phyloP scores from a whole-genome alignment of 2,888 invertebrate genomes.

The Trissoscelio sp. region DNA sequence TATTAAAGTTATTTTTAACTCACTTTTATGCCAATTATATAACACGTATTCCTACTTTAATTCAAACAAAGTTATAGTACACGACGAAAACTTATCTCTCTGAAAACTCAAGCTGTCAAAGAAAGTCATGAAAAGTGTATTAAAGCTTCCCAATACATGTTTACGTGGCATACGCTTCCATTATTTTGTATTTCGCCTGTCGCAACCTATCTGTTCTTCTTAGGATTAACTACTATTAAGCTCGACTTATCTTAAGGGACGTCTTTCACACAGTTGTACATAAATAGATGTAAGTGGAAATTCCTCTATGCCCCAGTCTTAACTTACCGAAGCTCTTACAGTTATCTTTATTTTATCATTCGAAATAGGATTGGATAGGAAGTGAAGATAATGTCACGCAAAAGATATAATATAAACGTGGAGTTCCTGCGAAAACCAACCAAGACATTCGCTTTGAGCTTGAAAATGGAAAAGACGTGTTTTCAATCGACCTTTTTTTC shows the following conservation, averaged over 20 bases:
- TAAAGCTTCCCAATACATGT: conserved; percentile 9
- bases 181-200: conserved; percentile 27
- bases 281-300: conserved; percentile 41
- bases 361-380: conserved; percentile 49
- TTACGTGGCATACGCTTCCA: not conserved
- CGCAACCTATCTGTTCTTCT: conserved; percentile 16
- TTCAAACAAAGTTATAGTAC: no score
- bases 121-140: conserved; percentile 6
- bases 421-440: conserved; percentile 17
- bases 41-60: no score
- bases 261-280: conserved; percentile 30
- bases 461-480: conserved; percentile 46
- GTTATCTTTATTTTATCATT: conserved; percentile 52
- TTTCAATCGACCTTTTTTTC: conserved; percentile 12
- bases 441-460: not conserved
- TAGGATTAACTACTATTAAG: conserved; percentile 42
- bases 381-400: conserved; percentile 43
- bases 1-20: not conserved
- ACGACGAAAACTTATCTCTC: no score
- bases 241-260: conserved; percentile 42
- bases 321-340: conserved; percentile 44
- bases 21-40: not conserved
- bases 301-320: conserved; percentile 29
- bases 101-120: conserved; percentile 12
- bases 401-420: conserved; percentile 36